Conservation (phyloP, 2,888 invertebrate species). For the Cheilosia grossa region DNA sequence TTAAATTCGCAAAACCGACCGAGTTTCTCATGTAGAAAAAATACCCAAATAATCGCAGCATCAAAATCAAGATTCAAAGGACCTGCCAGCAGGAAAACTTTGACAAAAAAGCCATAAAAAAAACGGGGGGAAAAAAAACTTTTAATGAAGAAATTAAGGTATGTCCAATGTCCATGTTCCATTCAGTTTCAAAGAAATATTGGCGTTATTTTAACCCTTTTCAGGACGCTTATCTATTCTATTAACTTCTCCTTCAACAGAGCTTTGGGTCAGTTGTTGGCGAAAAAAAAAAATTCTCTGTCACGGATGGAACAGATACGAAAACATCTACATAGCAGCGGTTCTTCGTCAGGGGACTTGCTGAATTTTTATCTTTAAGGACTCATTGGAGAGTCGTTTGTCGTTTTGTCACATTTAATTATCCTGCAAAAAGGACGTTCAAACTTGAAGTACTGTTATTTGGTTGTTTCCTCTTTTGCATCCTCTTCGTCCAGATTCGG, state of each 20-base stretch:
- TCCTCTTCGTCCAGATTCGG: background rate
- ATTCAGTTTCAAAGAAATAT: slow-evolving; percentile 62
- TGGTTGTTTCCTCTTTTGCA: background rate
- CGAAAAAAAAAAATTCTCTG: background rate
- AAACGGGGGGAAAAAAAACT: slow-evolving; percentile 15
- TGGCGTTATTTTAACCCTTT: slow-evolving; percentile 63
- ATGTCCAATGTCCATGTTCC: slow-evolving; percentile 9
- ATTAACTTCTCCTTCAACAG: slow-evolving; percentile 41
- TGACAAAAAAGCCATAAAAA: slow-evolving; percentile 37
- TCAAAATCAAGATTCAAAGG: slow-evolving; percentile 40
- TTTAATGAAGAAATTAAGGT: slow-evolving; percentile 69
- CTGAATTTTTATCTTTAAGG: slow-evolving; percentile 36
- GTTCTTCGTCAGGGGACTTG: slow-evolving; percentile 5
- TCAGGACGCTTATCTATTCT: slow-evolving; percentile 64
- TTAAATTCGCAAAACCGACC: slow-evolving; percentile 32
- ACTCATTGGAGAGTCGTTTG: slow-evolving; percentile 24
- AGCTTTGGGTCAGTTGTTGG: background rate
- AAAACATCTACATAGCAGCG: background rate
- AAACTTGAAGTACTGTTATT: slow-evolving; percentile 23
- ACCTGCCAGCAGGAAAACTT: background rate
- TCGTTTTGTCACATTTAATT: slow-evolving; percentile 53
- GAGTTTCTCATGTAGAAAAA: slow-evolving; percentile 25
- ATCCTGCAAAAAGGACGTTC: slow-evolving; percentile 37
- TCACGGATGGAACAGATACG: slow-evolving; percentile 1
- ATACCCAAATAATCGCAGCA: slow-evolving; percentile 8